These are phyloP conservation scores for Anguilla megastoma DNA, from an alignment of 2,797 vertebrate genomes.

Conservation along the genomic window DNA sequence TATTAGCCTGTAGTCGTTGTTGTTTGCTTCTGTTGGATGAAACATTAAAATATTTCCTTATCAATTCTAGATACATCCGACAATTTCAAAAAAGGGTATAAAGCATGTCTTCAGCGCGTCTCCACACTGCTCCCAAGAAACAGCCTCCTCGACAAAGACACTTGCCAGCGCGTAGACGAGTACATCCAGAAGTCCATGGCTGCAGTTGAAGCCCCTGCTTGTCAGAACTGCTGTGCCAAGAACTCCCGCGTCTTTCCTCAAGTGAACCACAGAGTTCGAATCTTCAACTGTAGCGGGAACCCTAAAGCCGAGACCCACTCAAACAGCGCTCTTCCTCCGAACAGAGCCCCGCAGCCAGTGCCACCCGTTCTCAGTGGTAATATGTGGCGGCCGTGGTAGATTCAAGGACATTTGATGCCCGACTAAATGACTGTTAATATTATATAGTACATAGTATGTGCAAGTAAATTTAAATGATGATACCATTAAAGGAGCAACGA, in stretches of 20 bases:
- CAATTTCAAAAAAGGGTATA: constrained; percentile 78
- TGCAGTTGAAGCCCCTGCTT: constrained; percentile 49
- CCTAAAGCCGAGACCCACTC: constrained; percentile 48
- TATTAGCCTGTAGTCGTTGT: background rate
- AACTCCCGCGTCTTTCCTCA: constrained; percentile 55
- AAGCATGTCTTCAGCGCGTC: constrained; percentile 78
- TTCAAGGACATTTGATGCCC: background rate
- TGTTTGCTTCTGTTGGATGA: background rate
- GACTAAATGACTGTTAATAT: background rate
- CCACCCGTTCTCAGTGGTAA: constrained; percentile 37
- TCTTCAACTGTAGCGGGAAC: constrained; percentile 57
- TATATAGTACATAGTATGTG: constrained; percentile 34
- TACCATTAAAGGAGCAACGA: constrained; percentile 32
- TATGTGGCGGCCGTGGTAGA: constrained; percentile 74
- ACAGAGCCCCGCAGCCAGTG: constrained; percentile 37
- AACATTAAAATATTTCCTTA: constrained; percentile 41
- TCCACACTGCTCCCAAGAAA: constrained; percentile 70
- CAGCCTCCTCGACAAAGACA: constrained; percentile 62
- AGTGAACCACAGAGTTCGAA: constrained; percentile 62
- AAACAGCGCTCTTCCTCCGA: constrained; percentile 35
- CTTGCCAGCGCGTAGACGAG: constrained; percentile 65
- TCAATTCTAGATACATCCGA: constrained; percentile 60
- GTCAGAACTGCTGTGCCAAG: constrained; percentile 64
- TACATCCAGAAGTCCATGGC: constrained; percentile 69
- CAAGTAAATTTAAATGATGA: background rate